Base-by-base conservation (phyloP, 2,888 invertebrate species). In the Abrostola tripartita region DNA sequence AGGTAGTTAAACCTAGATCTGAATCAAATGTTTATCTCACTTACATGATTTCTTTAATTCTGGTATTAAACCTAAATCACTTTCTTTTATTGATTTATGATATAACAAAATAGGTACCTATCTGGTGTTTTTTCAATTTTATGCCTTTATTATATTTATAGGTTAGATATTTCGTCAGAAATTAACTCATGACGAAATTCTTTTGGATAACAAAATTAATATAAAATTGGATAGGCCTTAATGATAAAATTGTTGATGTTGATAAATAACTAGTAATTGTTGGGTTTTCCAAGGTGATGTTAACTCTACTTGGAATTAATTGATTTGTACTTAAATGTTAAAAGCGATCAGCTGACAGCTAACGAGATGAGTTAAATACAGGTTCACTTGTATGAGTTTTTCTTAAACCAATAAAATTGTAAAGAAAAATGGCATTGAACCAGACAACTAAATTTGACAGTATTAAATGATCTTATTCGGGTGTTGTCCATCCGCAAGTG, bases 201-300 rank as follows among this genome's bases (percentile, higher is more conserved):
- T 70, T 77, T 77, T 80, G 78, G 81, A 80, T 85, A 83, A 74
- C 78, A 76, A 79, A 83, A 79, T 74, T 76, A 76, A 76, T 72
- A 76, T 76, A 84, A 79, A 68, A 67, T 68, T 71, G 64, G 71
- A 78, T 89, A 87, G 86, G 89, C 87, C 89, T 90, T 90, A 88
- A 85, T 82, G 65, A 87, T 70, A 77, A 86, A 86, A 86, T 89
- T 90, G 87, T 90, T 92, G 85, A 87, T 88, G 88, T 88, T 86
- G 82, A 84, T 86, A 86, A 84, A 85, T 85, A 82, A 83, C 77
- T 81, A 78, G 79, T 81, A 84, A 82, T 87, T 88, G 86, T 89
- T 88, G 86, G 86, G 81, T 84, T 82, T 78, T 76, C 76, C 68
- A 69, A 67, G 63, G 64, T 36, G 71, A 72, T 63, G 55, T 53